Evolutionary conservation across 1,140 invertebrate species (phyloP).

Genomic region (Tenebrio molitor): DNA sequence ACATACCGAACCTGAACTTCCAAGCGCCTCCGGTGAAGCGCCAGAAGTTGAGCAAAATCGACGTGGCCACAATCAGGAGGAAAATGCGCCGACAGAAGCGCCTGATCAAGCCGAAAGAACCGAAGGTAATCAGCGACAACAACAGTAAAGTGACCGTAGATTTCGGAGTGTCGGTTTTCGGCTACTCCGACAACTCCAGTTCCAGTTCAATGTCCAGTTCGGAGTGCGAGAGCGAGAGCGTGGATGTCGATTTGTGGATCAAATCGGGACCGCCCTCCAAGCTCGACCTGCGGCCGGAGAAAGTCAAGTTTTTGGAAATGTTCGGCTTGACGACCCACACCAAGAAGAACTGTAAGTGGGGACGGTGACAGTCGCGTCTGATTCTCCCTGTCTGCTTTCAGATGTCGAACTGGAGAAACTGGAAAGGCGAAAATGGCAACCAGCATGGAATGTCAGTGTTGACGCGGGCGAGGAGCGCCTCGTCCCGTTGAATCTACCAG

Average conservation of each 20-base stretch:
- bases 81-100: constrained; percentile 48
- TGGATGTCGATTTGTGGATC: constrained; percentile 59
- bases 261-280: constrained; percentile 59
- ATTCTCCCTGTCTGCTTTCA: constrained; percentile 30
- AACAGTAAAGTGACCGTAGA: constrained; percentile 48
- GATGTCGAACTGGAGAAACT: constrained; percentile 61
- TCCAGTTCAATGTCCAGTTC: constrained; percentile 54
- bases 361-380: too few relatives aligned
- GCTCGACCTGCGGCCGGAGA: constrained; percentile 51
- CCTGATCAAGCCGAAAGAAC: constrained; percentile 37
- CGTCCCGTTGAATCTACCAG: constrained; percentile 59
- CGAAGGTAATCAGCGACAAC: constrained; percentile 47
- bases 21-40: constrained; percentile 52
- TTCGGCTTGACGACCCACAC: constrained; percentile 61
- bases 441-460: constrained; percentile 44
- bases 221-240: constrained; percentile 56
- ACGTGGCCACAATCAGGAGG: constrained; percentile 58
- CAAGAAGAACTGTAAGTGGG: constrained; percentile 61
- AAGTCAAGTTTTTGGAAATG: constrained; percentile 60
- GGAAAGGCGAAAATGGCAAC: constrained; percentile 61
- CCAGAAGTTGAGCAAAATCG: constrained; percentile 62
- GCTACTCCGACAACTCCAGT: constrained; percentile 56
- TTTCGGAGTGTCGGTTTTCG: constrained; percentile 54
- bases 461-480: constrained; percentile 54
- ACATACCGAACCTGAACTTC: constrained; percentile 57